Evolutionary conservation across 2,113 vertebrate genomes (phyloP), one percentile per base, ranked within the genome.

Genomic region (Chaetorhynchus papuensis): DNA sequence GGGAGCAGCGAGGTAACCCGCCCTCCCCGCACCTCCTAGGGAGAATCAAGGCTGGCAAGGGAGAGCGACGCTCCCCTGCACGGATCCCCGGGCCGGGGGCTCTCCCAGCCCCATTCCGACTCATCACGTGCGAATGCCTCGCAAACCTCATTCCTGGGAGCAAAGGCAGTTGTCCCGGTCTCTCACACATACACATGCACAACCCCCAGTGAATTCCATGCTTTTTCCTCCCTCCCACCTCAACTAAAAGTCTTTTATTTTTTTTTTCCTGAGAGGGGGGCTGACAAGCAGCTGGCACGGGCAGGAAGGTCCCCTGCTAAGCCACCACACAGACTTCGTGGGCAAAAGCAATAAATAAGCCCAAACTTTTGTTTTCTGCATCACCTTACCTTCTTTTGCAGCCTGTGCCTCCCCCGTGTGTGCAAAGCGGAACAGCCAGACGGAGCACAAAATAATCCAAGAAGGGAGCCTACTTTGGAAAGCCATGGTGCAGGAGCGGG

Each of bases 361-460:
- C 50, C 85, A 94, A 98, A 98, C 96, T 97, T 98, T 98, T 97
- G 96, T 93, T 93, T 96, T 52, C 95, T 50, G 80, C 92, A 94
- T 94, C 95, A 27, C 94, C 99, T 99, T 98, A 99, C 99, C 99
- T 99, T 99, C 99, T 98, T 99, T 99, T 28, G 98, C 98, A 97
- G 98, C 99, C 98, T 99, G 99, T 91, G 99, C 98, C 93, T 98
- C 98, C 97, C 98, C 99, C 93, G 97, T 97, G 97, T 96, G 98
- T 96, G 98, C 98, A 93, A 96, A 98, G 90, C 98, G 98, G 96
- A 98, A 98, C 81, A 99, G 94, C 98, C 98, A 98, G 97, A 98
- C 94, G 96, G 98, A 98, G 98, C 97, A 98, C 93, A 99, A 95
- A 94, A 98, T 98, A 99, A 99, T 99, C 99, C 99, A 99, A 89